Evolutionary conservation across 2,113 vertebrate species (phyloP), one percentile per base, ranked within the genome.

Genomic region (Apteryx mantelli): DNA sequence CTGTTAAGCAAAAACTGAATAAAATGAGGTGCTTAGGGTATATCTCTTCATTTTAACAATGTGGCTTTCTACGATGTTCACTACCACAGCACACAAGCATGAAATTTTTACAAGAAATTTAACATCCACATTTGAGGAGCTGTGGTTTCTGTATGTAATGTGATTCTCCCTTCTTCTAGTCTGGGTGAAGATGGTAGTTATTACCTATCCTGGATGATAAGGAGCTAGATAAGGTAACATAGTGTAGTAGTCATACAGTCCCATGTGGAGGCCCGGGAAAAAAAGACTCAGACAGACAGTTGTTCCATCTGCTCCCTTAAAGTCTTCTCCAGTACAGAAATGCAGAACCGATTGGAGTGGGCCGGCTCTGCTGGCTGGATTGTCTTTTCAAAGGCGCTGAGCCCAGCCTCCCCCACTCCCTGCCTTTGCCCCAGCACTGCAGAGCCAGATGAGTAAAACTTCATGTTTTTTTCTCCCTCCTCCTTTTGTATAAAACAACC

Each of bases 211-310:
- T 69, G 11, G 5, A 15, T 38, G 65, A 66, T 7, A 71, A 70
- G 81, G 28, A 84, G 14, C 9, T 75, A 36, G 30, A 1, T 40
- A 69, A 73, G 8, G 2, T 74, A 30, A 69, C 28, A 36, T 36
- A 74, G 3, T 13, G 3, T 64, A 65, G 4, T 52, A 63, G 63
- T 19, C 4, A 24, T 30, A 44, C 3, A 48, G 13, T 22, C 32
- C 8, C 7, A 4, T 7, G 1, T 10, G 92, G 24, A 7, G 2
- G 20, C 25, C 5, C 58, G 11, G 21, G 3, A 30, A 16, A 80
- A 88, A 53, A n/a, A 2, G 1, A 15, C 25, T 44, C 8, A 10
- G 42, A 81, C 48, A 61, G 20, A 7, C 0, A 11, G 1, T 28
- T 83, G 88, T 76, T 24, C 16, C 14, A 32, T 5, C 2, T 55